Evolutionary conservation across 37 sponge, comb jelly and placozoan species (phyloP).

Genomic region (Ianthella basta): DNA sequence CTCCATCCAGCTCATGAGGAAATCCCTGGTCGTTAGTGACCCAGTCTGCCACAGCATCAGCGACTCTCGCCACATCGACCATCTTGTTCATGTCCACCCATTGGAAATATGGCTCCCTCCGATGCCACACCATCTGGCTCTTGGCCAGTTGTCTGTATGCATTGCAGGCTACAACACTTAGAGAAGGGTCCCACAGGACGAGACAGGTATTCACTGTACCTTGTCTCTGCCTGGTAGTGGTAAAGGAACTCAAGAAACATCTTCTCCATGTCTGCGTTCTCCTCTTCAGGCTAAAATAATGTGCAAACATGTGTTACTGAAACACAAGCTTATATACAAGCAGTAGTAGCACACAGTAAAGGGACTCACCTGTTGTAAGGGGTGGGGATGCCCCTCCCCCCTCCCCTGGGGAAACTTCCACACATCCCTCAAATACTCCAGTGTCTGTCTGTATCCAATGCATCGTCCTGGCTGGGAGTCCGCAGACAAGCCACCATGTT

Average conservation of each 20-base stretch:
- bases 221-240: conserved; percentile 63
- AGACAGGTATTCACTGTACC: conserved; percentile 31
- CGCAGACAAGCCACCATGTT: conserved; percentile 16
- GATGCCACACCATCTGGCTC: conserved; percentile 62
- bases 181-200: not conserved
- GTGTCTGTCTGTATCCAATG: conserved; percentile 78
- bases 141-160: conserved; percentile 55
- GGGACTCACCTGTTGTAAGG: not conserved
- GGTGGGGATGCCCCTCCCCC: not conserved
- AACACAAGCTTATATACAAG: not conserved
- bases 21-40: conserved; percentile 39
- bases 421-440: conserved; percentile 56
- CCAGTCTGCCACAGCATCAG: conserved; percentile 53
- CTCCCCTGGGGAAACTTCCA: conserved; percentile 59
- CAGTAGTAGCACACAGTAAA: not conserved
- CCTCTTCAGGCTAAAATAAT: not conserved
- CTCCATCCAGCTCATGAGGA: conserved; percentile 62
- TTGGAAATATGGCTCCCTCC: conserved; percentile 47
- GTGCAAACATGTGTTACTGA: not conserved
- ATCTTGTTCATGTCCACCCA: conserved; percentile 69
- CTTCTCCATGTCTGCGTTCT: conserved; percentile 10
- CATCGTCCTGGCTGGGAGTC: conserved; percentile 69
- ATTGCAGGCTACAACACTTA: not conserved
- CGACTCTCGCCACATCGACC: conserved; percentile 35
- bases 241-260: conserved; percentile 54